These are phyloP conservation scores for Agrilus planipennis DNA, from an alignment of 1,140 invertebrate genomes.

Conservation along the genomic window DNA sequence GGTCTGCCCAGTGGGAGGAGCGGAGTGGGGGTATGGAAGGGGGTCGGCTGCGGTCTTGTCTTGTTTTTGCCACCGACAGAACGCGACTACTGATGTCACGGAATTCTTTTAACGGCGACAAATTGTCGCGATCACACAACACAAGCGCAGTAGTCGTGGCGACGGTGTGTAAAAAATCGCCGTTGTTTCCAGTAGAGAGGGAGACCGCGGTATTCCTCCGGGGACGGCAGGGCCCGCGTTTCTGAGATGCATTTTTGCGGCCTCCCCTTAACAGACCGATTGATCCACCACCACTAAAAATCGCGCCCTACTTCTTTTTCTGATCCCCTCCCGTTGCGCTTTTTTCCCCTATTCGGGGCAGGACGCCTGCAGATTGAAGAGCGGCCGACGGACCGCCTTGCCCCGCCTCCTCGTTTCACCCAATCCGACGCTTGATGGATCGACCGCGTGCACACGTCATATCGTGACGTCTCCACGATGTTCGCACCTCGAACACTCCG, in stretches of 20 bases:
- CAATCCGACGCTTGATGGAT: conserved; percentile 28
- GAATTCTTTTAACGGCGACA: conserved; percentile 37
- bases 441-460: conserved; percentile 25
- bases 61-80: conserved; percentile 34
- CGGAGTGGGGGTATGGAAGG: conserved; percentile 20
- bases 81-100: conserved; percentile 36
- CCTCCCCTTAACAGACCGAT: conserved; percentile 25
- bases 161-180: conserved; percentile 22
- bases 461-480: conserved; percentile 21
- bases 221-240: conserved; percentile 22
- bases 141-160: conserved; percentile 24
- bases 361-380: conserved; percentile 24
- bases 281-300: conserved; percentile 35
- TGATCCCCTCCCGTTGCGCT: conserved; percentile 32
- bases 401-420: conserved; percentile 36
- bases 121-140: conserved; percentile 33
- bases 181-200: no score
- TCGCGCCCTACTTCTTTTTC: conserved; percentile 35
- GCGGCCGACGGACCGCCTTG: conserved; percentile 32
- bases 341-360: conserved; percentile 44
- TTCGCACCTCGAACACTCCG: conserved; percentile 19
- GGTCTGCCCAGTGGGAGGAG: conserved; percentile 37
- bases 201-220: conserved; percentile 23
- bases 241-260: conserved; percentile 28
- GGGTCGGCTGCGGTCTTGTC: conserved; percentile 21